Evolutionary conservation across 2,888 invertebrate species (phyloP).

Genomic region (Stegana nigrithorax): DNA sequence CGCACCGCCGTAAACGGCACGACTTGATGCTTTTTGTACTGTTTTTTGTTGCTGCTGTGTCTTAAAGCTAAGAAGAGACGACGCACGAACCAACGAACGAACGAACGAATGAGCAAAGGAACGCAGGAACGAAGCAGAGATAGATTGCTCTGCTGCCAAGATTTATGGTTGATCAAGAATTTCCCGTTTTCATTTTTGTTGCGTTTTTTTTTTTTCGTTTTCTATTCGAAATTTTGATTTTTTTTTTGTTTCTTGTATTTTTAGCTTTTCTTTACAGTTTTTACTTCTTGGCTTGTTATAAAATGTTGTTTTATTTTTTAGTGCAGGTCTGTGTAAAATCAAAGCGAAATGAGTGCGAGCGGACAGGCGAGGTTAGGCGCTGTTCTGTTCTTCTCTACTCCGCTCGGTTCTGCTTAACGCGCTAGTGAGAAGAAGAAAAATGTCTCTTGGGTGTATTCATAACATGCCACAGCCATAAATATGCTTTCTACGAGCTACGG

Average conservation of each 20-base stretch:
- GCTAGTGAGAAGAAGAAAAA: constrained; percentile 57
- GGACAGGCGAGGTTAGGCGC: neutral
- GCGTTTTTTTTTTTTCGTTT: neutral
- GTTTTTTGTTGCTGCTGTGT: constrained; percentile 39
- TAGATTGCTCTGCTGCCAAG: constrained; percentile 60
- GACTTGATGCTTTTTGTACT: neutral
- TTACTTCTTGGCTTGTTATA: constrained; percentile 8
- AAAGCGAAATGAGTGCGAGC: neutral
- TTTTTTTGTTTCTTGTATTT: constrained; percentile 39
- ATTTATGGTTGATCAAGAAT: constrained; percentile 61
- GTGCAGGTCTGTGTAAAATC: neutral
- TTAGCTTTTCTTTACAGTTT: constrained; percentile 39
- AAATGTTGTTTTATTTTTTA: neutral
- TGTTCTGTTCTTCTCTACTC: too few relatives aligned
- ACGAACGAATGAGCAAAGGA: constrained; percentile 56
- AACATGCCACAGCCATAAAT: constrained; percentile 59
- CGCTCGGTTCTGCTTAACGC: too few relatives aligned
- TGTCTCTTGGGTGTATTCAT: constrained; percentile 61
- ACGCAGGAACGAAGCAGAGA: too few relatives aligned
- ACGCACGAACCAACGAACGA: too few relatives aligned
- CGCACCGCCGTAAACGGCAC: too few relatives aligned
- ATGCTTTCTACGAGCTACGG: constrained; percentile 54
- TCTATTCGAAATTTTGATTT: constrained; percentile 1
- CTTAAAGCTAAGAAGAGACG: too few relatives aligned
- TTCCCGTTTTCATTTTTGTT: constrained; percentile 9